These are phyloP conservation scores for Lepidochitona cinerea DNA, from an alignment of 2,888 invertebrate genomes.

Conservation along the genomic window DNA sequence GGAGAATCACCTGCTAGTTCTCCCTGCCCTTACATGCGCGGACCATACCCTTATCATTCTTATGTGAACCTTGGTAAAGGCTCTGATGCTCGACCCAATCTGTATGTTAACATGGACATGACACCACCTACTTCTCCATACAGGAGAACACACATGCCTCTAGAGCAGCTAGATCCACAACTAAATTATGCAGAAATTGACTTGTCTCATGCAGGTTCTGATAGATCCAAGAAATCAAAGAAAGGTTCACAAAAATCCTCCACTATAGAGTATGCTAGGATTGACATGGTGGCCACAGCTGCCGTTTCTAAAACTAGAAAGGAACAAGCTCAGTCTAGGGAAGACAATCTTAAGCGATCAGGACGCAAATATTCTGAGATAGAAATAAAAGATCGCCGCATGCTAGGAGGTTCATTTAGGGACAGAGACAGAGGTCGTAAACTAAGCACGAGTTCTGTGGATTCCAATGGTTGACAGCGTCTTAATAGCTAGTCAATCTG, in stretches of 20 bases:
- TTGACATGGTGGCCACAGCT: slow-evolving; percentile 67
- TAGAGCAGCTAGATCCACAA: slow-evolving; percentile 42
- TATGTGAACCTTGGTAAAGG: slow-evolving; percentile 27
- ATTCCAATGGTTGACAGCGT: slow-evolving; percentile 4
- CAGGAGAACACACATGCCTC: slow-evolving; percentile 12
- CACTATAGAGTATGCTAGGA: slow-evolving; percentile 65
- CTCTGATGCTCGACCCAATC: slow-evolving; percentile 1
- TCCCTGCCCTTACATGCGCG: background rate
- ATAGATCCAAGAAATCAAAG: slow-evolving; percentile 20
- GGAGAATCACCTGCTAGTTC: slow-evolving; percentile 37
- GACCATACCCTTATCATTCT: slow-evolving; percentile 9
- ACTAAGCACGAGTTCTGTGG: slow-evolving; percentile 7
- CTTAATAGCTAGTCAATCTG: background rate
- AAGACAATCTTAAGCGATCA: slow-evolving; percentile 52
- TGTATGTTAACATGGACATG: slow-evolving; percentile 48
- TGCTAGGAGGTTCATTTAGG: background rate
- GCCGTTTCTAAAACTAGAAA: slow-evolving; percentile 64
- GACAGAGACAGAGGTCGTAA: background rate
- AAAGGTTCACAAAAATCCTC: slow-evolving; percentile 35
- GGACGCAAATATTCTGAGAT: slow-evolving; percentile 1
- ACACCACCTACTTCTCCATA: slow-evolving; percentile 29
- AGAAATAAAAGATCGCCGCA: background rate
- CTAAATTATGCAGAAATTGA: slow-evolving; percentile 70
- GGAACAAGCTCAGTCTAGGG: slow-evolving; percentile 65
- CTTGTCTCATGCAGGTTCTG: slow-evolving; percentile 35